A percentile compares a stretch with the other conserved stretches of the same genome.
phyloP scores from a whole-genome alignment of 1,140 invertebrate species.

The Amphibalanus amphitrite region DNA sequence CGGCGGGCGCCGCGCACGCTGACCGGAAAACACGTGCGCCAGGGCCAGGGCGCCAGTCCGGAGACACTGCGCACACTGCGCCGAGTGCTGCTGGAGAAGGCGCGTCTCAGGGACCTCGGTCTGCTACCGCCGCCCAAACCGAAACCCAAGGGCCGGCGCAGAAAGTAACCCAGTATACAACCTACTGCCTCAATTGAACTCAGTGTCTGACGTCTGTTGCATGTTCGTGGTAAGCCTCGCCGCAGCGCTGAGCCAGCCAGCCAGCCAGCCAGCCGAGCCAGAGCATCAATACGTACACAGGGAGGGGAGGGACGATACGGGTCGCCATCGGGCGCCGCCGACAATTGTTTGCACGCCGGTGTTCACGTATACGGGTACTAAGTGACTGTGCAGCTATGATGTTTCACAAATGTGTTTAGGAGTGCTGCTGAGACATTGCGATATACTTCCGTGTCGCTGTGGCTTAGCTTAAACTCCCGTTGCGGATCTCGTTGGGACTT shows the following conservation, averaged over 20 bases:
- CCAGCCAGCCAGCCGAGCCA: not conserved
- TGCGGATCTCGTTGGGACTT: no score
- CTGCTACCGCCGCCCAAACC: not conserved
- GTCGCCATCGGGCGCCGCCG: not conserved
- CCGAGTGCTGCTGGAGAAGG: not conserved
- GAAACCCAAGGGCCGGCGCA: not conserved
- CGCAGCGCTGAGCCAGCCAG: no score
- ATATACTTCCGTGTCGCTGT: no score
- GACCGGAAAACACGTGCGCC: slow-evolving; percentile 2
- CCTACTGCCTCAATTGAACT: not conserved
- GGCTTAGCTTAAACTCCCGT: no score
- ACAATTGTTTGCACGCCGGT: no score
- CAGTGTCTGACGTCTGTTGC: not conserved
- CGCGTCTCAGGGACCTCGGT: not conserved
- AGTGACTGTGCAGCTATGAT: no score
- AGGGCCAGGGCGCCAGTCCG: slow-evolving; percentile 1
- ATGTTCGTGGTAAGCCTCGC: no score
- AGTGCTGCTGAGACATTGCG: no score
- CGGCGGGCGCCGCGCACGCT: not conserved
- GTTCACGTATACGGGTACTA: no score
- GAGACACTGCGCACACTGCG: not conserved
- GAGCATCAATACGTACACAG: not conserved
- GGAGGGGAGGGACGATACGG: not conserved
- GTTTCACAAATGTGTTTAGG: no score
- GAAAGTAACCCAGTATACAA: not conserved